Conservation (phyloP, 2,113 vertebrate genomes). For the Oncorhynchus tshawytscha region DNA sequence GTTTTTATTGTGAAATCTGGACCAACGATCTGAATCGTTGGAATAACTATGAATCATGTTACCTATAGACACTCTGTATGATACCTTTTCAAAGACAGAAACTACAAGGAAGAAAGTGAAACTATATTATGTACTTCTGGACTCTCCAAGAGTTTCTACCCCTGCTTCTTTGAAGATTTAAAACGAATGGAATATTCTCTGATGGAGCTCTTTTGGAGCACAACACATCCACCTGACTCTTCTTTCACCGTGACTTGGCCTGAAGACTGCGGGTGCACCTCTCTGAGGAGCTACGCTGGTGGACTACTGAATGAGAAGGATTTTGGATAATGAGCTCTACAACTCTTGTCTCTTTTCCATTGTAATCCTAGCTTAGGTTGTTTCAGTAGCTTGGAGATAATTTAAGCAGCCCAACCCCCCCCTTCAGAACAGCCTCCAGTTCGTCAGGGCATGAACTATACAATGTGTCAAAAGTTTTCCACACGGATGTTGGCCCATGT, state of each 20-base stretch:
- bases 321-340: too few relatives aligned
- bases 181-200: slow-evolving; percentile 46
- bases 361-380: too few relatives aligned
- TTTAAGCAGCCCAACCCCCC: too few relatives aligned
- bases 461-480: too few relatives aligned
- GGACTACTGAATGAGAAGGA: slow-evolving; percentile 21
- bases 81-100: neutral
- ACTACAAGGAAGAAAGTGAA: neutral
- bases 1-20: neutral
- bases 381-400: too few relatives aligned
- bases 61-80: neutral
- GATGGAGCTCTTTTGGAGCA: neutral
- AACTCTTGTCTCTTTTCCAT: too few relatives aligned
- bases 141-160: neutral
- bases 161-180: slow-evolving; percentile 19
- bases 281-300: neutral
- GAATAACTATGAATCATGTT: neutral
- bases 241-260: too few relatives aligned
- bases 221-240: too few relatives aligned
- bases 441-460: too few relatives aligned
- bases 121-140: neutral
- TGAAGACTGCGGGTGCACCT: too few relatives aligned
- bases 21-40: neutral
- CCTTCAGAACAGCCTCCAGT: too few relatives aligned
- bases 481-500: too few relatives aligned